Conservation (phyloP, 1,140 invertebrate genomes). For the Polypedilum pembai region DNA sequence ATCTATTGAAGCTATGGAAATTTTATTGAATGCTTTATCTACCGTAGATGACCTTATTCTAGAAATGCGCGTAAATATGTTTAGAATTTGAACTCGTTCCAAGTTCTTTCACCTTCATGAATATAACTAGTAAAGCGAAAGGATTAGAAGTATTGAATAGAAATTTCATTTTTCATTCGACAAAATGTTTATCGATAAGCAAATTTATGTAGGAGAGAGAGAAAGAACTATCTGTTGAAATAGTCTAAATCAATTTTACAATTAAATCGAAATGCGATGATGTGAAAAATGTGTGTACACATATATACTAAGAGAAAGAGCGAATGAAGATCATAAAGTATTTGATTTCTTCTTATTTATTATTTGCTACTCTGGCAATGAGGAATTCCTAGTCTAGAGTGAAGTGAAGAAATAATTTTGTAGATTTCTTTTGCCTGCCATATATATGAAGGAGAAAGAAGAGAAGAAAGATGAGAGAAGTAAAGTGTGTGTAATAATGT, state of each 20-base stretch:
- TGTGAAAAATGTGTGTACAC: not conserved
- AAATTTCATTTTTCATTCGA: too few relatives aligned
- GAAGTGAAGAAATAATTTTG: not conserved
- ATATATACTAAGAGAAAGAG: not conserved
- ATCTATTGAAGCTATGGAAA: not conserved
- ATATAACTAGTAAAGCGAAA: too few relatives aligned
- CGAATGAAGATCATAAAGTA: not conserved
- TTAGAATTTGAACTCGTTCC: too few relatives aligned
- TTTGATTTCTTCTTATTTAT: not conserved
- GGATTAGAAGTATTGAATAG: too few relatives aligned
- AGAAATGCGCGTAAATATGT: too few relatives aligned
- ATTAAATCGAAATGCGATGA: not conserved
- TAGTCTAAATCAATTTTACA: not conserved
- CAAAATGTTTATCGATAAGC: too few relatives aligned
- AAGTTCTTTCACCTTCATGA: too few relatives aligned
- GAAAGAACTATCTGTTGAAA: not conserved
- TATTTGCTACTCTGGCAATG: not conserved
- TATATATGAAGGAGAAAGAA: not conserved
- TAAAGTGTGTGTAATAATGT: not conserved
- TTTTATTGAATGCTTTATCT: too few relatives aligned
- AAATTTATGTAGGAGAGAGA: not conserved
- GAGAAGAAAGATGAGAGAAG: not conserved
- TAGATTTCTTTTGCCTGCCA: not conserved
- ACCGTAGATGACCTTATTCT: too few relatives aligned
- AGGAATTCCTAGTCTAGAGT: constrained; percentile 16